Conservation (phyloP, 2,888 invertebrate species). For the Stegophylla sp. region DNA sequence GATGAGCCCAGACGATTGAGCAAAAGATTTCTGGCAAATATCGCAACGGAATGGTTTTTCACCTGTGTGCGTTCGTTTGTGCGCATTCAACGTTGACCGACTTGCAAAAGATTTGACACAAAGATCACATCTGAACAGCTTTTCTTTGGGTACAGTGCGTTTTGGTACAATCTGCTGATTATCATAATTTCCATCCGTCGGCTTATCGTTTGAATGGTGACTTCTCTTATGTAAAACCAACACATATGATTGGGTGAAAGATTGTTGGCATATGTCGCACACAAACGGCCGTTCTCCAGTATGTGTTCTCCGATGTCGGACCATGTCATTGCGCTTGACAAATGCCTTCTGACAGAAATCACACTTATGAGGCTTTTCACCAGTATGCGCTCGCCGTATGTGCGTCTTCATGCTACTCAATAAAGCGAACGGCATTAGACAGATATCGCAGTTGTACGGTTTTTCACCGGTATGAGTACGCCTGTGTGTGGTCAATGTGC, state of each 20-base stretch:
- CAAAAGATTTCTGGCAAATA: background rate
- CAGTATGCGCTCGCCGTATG: conserved; percentile 42
- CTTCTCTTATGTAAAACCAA: conserved; percentile 38
- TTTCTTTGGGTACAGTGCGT: background rate
- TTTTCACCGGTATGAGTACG: conserved; percentile 67
- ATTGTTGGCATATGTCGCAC: conserved; percentile 28
- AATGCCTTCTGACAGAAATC: conserved; percentile 40
- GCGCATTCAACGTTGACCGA: conserved; percentile 15
- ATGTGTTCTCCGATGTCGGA: conserved; percentile 38
- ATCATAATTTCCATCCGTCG: background rate
- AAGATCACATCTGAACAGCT: background rate
- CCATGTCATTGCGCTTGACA: conserved; percentile 45
- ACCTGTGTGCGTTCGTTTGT: conserved; percentile 16
- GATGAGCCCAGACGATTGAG: conserved; percentile 10
- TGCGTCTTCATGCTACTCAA: conserved; percentile 52
- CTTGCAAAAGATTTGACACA: conserved; percentile 22
- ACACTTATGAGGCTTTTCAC: conserved; percentile 41
- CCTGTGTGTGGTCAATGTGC: conserved; percentile 68
- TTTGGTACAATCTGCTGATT: background rate
- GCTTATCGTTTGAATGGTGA: conserved; percentile 1
- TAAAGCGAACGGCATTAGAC: conserved; percentile 61
- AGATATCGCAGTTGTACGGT: conserved; percentile 66
- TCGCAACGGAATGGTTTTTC: conserved; percentile 6
- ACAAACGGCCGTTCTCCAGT: conserved; percentile 42
- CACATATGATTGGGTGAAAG: conserved; percentile 41